Conservation (phyloP, 2,113 vertebrate species). For the Silurus meridionalis region DNA sequence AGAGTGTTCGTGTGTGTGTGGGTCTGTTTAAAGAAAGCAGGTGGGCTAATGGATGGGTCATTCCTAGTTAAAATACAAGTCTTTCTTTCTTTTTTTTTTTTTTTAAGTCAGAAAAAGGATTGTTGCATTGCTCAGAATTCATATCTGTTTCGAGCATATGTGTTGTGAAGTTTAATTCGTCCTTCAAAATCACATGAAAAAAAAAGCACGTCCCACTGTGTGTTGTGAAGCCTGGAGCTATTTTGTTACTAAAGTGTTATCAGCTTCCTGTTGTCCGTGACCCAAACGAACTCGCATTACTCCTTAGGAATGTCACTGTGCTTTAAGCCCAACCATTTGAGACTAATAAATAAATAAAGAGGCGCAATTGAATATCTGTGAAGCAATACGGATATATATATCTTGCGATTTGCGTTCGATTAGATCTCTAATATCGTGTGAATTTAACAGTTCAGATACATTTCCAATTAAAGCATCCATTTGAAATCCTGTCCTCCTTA, state of each 20-base stretch:
- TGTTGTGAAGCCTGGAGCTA: conserved; percentile 24
- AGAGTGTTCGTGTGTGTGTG: conserved; percentile 33
- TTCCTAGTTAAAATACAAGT: conserved; percentile 23
- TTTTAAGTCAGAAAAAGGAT: not conserved
- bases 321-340: not conserved
- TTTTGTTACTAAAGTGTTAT: conserved; percentile 33
- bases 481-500: not conserved
- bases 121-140: not conserved
- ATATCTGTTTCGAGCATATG: not conserved
- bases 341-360: conserved; percentile 21
- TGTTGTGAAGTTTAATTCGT: not conserved
- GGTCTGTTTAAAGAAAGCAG: conserved; percentile 31
- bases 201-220: not conserved
- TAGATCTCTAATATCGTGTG: not conserved
- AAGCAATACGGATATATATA: not conserved
- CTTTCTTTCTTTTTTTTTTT: too few relatives aligned
- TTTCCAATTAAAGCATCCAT: not conserved
- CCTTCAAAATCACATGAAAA: not conserved
- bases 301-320: conserved; percentile 28
- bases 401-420: too few relatives aligned
- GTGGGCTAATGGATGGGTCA: conserved; percentile 21
- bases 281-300: conserved; percentile 21
- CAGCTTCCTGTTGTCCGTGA: conserved; percentile 32
- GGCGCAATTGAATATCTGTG: not conserved
- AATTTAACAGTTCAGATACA: not conserved